phyloP scores from a whole-genome alignment of 2,888 invertebrate genomes.

The Eupeodes latifasciatus region DNA sequence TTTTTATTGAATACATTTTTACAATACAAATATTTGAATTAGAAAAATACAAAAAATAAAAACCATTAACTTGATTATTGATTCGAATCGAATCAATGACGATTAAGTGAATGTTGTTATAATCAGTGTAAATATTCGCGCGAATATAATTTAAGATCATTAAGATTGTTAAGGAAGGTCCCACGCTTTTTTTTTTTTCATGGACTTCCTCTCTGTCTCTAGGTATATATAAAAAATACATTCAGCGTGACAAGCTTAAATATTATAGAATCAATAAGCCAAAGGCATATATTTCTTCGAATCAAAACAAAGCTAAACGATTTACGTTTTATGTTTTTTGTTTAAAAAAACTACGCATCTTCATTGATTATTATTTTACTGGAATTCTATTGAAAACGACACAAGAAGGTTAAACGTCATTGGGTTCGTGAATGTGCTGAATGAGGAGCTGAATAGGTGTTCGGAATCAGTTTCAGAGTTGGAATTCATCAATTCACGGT shows the following conservation, averaged over 20 bases:
- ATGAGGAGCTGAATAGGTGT: conserved; percentile 20
- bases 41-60: conserved; percentile 17
- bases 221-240: not conserved
- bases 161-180: conserved; percentile 6
- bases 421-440: not conserved
- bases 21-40: conserved; percentile 67
- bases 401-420: conserved; percentile 26
- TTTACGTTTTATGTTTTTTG: not conserved
- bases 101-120: conserved; percentile 30
- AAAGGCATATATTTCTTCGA: conserved; percentile 41
- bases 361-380: conserved; percentile 68
- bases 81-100: conserved; percentile 71
- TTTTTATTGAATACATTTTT: conserved; percentile 55
- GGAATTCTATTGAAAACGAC: conserved; percentile 49
- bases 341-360: conserved; percentile 13
- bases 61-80: conserved; percentile 33
- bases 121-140: not conserved
- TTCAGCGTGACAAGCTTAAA: conserved; percentile 2
- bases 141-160: not conserved
- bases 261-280: not conserved
- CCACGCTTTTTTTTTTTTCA: conserved; percentile 20
- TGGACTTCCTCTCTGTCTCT: conserved; percentile 1
- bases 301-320: conserved; percentile 47
- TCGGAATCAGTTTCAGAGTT: conserved; percentile 29
- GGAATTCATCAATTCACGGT: conserved; percentile 56